Evolutionary conservation across 2,888 invertebrate species (phyloP).

Genomic region (Tinea pellionella): DNA sequence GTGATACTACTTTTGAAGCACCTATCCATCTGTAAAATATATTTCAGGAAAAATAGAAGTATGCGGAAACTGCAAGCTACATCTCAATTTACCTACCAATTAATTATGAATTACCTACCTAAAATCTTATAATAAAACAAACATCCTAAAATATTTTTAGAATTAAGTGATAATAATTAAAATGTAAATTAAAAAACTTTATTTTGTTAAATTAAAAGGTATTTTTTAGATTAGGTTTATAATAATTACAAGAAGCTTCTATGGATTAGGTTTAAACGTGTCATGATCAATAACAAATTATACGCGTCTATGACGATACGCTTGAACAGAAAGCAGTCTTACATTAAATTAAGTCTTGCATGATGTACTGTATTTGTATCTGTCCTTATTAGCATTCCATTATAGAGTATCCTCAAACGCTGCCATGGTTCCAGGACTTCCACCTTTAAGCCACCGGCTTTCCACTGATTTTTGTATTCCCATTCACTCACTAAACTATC

Average conservation of each 20-base stretch:
- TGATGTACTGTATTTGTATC: conserved; percentile 25
- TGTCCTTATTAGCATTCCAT: conserved; percentile 72
- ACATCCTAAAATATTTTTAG: no score
- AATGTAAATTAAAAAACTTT: no score
- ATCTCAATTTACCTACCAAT: no score
- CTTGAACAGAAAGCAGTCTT: conserved; percentile 27
- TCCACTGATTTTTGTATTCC: conserved; percentile 55
- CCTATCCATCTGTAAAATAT: conserved; percentile 65
- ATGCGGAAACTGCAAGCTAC: no score
- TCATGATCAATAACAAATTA: no score
- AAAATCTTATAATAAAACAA: no score
- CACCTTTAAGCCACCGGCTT: conserved; percentile 70
- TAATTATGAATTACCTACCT: no score
- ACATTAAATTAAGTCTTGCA: conserved; percentile 72
- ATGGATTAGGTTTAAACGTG: no score
- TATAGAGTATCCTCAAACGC: conserved; percentile 74
- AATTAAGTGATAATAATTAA: no score
- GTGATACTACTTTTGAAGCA: conserved; percentile 48
- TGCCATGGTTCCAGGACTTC: conserved; percentile 71
- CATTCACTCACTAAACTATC: conserved; percentile 53
- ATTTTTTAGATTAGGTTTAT: no score
- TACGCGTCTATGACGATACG: not conserved
- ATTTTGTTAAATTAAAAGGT: no score
- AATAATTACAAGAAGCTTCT: no score
- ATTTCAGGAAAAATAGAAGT: not conserved